phyloP scores from a whole-genome alignment of 2,113 vertebrate species.

The Actenoides lindsayi region DNA sequence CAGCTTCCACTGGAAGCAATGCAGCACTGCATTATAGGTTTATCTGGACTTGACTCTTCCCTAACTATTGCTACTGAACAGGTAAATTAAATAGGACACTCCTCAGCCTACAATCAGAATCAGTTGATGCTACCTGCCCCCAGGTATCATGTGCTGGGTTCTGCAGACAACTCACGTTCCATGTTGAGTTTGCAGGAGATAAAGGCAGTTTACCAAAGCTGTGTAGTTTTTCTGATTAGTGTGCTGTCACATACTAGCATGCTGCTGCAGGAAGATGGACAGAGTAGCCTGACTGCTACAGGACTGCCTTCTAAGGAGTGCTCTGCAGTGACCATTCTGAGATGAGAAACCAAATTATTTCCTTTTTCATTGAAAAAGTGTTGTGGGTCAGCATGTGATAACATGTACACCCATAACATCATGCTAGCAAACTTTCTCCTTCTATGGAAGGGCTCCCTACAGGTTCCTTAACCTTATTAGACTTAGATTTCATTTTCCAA shows the following conservation, averaged over 20 bases:
- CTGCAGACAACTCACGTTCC: fast-evolving
- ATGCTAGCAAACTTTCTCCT: not conserved
- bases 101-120: not conserved
- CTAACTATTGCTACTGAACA: not conserved
- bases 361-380: not conserved
- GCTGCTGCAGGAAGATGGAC: not conserved
- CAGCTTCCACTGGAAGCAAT: not conserved
- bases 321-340: not conserved
- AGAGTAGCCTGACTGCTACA: not conserved
- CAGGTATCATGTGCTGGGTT: not conserved
- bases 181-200: not conserved
- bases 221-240: not conserved
- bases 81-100: not conserved
- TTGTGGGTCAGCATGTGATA: not conserved
- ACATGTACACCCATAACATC: not conserved
- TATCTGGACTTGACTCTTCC: not conserved
- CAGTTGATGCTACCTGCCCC: not conserved
- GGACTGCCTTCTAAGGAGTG: not conserved
- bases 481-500: not conserved
- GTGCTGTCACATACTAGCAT: fast-evolving
- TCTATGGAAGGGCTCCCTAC: not conserved
- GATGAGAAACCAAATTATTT: not conserved
- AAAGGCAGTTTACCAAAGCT: not conserved
- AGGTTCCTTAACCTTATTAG: not conserved
- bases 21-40: not conserved